These are phyloP conservation scores for Orientallactaga bullata DNA, from an alignment of 2,113 vertebrate species.

Conservation along the genomic window DNA sequence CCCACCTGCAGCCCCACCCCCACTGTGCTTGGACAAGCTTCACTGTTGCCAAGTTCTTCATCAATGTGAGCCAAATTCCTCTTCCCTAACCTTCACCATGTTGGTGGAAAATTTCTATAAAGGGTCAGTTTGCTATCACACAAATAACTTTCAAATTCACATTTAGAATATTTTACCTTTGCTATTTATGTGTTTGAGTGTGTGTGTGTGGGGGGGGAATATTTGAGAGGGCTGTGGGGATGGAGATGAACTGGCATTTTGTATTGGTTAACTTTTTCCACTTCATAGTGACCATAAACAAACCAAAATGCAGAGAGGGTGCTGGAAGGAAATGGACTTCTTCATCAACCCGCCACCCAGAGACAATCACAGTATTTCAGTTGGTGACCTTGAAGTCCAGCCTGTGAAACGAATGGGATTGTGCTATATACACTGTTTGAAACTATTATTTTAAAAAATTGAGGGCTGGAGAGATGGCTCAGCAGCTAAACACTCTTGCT, in stretches of 20 bases:
- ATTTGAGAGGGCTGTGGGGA: not conserved
- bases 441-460: not conserved
- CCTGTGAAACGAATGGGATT: not conserved
- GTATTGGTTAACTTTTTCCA: not conserved
- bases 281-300: not conserved
- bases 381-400: not conserved
- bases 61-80: not conserved
- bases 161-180: constrained; percentile 36
- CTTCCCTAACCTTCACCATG: not conserved
- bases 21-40: not conserved
- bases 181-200: not conserved
- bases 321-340: not conserved
- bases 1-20: not conserved
- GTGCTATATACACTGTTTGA: not conserved
- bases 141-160: not conserved
- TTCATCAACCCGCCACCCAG: not conserved
- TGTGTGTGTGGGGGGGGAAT: not conserved
- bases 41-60: not conserved
- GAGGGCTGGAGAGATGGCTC: too few relatives aligned
- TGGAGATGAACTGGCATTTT: constrained; percentile 27
- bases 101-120: not conserved
- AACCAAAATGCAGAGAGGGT: not conserved
- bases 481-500: too few relatives aligned
- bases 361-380: not conserved
- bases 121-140: not conserved